These are phyloP conservation scores for Petrophora chlorosata DNA, from an alignment of 2,888 invertebrate species.

Conservation along the genomic window DNA sequence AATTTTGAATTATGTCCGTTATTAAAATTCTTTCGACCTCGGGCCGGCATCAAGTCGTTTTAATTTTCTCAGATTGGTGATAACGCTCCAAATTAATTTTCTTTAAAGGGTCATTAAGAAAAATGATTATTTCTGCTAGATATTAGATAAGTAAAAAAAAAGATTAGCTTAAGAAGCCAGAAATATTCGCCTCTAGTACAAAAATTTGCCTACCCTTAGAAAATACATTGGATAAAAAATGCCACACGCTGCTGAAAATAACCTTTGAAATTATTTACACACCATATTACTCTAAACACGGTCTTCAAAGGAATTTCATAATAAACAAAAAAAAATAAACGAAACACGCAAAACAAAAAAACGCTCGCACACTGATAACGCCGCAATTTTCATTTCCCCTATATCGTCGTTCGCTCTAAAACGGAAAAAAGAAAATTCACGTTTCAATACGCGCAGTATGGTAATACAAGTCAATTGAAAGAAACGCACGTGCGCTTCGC, in stretches of 20 bases:
- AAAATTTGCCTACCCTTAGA: too few species aligned
- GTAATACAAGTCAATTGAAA: conserved; percentile 36
- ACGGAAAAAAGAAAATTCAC: conserved; percentile 19
- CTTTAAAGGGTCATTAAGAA: not conserved
- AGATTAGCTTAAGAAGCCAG: too few species aligned
- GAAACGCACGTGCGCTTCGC: conserved; percentile 36
- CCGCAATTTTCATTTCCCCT: conserved; percentile 12
- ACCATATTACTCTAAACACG: too few species aligned
- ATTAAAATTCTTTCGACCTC: conserved; percentile 15
- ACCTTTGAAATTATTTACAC: too few species aligned
- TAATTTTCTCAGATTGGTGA: conserved; percentile 21
- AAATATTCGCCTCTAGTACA: too few species aligned
- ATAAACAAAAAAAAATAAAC: not conserved
- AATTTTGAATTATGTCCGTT: conserved; percentile 13
- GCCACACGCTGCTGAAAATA: too few species aligned
- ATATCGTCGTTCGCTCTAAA: not conserved
- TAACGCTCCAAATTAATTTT: conserved; percentile 18
- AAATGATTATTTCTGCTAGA: not conserved
- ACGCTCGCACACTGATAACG: conserved; percentile 12
- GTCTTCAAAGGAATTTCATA: too few species aligned
- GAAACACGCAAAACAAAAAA: not conserved
- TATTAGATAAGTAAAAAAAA: not conserved
- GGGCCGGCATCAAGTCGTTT: conserved; percentile 6
- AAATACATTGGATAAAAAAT: too few species aligned
- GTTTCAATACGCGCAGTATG: conserved; percentile 34